Evolutionary conservation across 2,797 vertebrate species (phyloP).

Genomic region (Notolepis coatsorum): DNA sequence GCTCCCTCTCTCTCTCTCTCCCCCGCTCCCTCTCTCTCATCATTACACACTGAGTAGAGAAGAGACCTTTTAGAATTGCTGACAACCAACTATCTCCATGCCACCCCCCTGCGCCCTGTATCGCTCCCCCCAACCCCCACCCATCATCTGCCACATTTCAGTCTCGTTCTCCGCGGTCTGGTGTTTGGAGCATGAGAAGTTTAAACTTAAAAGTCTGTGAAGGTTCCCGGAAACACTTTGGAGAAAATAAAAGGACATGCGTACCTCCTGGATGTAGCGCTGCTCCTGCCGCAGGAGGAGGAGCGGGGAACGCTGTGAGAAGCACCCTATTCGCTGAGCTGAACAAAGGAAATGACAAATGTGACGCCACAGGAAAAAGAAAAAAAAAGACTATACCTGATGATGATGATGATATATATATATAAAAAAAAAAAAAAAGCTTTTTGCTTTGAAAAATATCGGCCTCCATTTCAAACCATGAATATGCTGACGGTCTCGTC

Average conservation of each 20-base stretch:
- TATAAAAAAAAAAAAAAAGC: constrained; percentile 44
- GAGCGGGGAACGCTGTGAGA: constrained; percentile 30
- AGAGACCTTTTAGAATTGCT: constrained; percentile 60
- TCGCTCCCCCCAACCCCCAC: not conserved
- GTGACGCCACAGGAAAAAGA: constrained; percentile 11
- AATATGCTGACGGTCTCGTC: constrained; percentile 62
- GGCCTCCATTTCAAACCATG: constrained; percentile 74
- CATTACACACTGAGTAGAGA: constrained; percentile 48
- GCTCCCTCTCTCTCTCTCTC: constrained; percentile 14
- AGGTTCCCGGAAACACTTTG: constrained; percentile 49
- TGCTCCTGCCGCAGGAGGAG: constrained; percentile 36
- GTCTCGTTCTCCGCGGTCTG: constrained; percentile 56
- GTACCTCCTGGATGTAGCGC: constrained; percentile 48
- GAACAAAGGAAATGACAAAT: constrained; percentile 38
- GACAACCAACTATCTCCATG: constrained; percentile 32
- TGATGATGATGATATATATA: not conserved
- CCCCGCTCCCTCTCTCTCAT: constrained; percentile 34
- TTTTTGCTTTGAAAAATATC: constrained; percentile 67
- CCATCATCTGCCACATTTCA: constrained; percentile 28
- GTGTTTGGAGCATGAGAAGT: constrained; percentile 65
- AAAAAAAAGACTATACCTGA: constrained; percentile 37
- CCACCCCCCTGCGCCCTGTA: constrained; percentile 2
- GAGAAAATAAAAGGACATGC: constrained; percentile 41
- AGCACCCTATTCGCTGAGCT: constrained; percentile 30
- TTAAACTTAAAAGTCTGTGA: constrained; percentile 61